Conservation (phyloP, 2,888 invertebrate genomes). For the Nymphalis polychloros region DNA sequence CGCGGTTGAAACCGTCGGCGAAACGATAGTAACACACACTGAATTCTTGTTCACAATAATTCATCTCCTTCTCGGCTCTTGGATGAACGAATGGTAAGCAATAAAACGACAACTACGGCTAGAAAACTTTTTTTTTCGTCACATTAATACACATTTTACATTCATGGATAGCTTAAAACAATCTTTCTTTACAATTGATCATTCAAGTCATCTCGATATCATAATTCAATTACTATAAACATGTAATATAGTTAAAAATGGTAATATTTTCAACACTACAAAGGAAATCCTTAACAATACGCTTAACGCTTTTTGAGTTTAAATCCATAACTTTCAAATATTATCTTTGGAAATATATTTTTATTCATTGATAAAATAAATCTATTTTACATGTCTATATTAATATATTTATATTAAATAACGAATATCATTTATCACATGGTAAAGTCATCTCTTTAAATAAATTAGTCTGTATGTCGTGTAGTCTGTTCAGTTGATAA, state of each 20-base stretch:
- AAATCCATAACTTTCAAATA: background rate
- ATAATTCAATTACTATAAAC: conserved; percentile 1
- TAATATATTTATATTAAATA: background rate
- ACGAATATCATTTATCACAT: conserved; percentile 1
- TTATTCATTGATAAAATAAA: background rate
- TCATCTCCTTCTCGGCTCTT: background rate
- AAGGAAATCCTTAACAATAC: background rate
- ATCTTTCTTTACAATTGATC: conserved; percentile 16
- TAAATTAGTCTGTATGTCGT: background rate
- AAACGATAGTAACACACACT: no score
- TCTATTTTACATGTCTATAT: conserved; percentile 1
- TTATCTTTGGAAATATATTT: background rate
- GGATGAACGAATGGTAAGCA: background rate
- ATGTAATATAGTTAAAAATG: background rate
- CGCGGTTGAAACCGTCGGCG: no score
- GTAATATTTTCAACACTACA: background rate
- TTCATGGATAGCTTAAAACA: conserved; percentile 19
- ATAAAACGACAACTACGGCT: conserved; percentile 34
- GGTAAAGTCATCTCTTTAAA: background rate
- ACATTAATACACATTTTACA: conserved; percentile 36
- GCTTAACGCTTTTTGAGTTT: background rate
- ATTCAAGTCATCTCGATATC: background rate
- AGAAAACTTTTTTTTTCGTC: conserved; percentile 39
- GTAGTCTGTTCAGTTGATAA: background rate
- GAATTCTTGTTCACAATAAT: no score